Evolutionary conservation across 1,140 invertebrate genomes (phyloP).

Genomic region (Drosophila lacertosa): DNA sequence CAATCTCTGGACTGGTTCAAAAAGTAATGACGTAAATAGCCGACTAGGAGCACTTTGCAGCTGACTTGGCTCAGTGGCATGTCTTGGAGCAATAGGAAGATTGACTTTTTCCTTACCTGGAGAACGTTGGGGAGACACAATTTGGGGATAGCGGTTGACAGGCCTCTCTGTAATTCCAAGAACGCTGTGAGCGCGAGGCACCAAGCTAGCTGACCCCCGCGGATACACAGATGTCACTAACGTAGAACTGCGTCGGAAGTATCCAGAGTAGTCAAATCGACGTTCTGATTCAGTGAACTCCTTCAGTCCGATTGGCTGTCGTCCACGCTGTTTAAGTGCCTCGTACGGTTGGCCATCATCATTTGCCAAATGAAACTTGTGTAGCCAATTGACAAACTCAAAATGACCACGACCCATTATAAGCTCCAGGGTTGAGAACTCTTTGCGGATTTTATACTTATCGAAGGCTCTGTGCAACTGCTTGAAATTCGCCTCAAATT

Average conservation of each 20-base stretch:
- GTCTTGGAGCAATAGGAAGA: no score
- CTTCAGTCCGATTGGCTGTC: not conserved
- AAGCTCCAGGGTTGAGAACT: no score
- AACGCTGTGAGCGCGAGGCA: not conserved
- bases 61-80: no score
- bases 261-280: not conserved
- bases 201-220: not conserved
- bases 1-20: no score
- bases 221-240: not conserved
- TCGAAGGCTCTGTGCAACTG: not conserved
- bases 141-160: no score
- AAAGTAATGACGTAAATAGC: no score
- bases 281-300: not conserved
- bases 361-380: not conserved
- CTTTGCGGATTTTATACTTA: not conserved
- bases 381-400: not conserved
- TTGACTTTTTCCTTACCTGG: no score
- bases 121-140: no score
- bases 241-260: not conserved
- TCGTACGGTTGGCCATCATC: not conserved
- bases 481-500: not conserved
- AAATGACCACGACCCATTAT: not conserved
- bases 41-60: no score
- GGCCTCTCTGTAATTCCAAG: not conserved
- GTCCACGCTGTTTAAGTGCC: not conserved